Percentiles rank a stretch among this genome's conserved stretches.
Evolutionary conservation across 2,113 vertebrate species (phyloP).

Genomic region (Aspidoscelis tigris): DNA sequence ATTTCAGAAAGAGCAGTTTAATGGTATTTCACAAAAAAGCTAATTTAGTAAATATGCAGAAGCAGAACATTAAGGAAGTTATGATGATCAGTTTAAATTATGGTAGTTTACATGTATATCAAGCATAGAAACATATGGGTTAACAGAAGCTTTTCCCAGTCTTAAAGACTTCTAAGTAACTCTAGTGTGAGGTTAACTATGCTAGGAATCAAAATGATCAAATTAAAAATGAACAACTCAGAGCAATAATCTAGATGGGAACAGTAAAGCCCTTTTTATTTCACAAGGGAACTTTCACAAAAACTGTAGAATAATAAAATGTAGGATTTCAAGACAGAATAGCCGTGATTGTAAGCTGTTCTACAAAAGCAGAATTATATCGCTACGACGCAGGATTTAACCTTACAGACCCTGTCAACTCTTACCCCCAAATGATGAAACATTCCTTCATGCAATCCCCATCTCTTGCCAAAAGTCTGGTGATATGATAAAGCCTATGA

Average conservation of each 20-base stretch:
- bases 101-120: slow-evolving; percentile 24
- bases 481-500: too few species aligned
- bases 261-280: slow-evolving; percentile 50
- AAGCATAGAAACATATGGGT: slow-evolving; percentile 9
- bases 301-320: slow-evolving; percentile 64
- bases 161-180: slow-evolving; percentile 61
- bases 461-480: too few species aligned
- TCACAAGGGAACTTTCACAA: slow-evolving; percentile 40
- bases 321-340: slow-evolving; percentile 50
- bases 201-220: slow-evolving; percentile 58
- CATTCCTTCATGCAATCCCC: too few species aligned
- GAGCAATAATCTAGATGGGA: slow-evolving; percentile 52
- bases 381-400: slow-evolving; percentile 55
- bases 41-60: slow-evolving; percentile 55
- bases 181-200: slow-evolving; percentile 50
- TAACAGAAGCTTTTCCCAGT: slow-evolving; percentile 48
- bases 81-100: slow-evolving; percentile 46
- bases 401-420: too few species aligned
- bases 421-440: too few species aligned
- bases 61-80: slow-evolving; percentile 46
- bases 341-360: slow-evolving; percentile 64
- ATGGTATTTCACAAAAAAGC: slow-evolving; percentile 49
- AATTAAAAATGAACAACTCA: slow-evolving; percentile 48
- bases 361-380: slow-evolving; percentile 58
- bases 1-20: slow-evolving; percentile 65